Evolutionary conservation across 2,113 vertebrate genomes (phyloP), one percentile per base, ranked within the genome.

Genomic region (Trachemys scripta): DNA sequence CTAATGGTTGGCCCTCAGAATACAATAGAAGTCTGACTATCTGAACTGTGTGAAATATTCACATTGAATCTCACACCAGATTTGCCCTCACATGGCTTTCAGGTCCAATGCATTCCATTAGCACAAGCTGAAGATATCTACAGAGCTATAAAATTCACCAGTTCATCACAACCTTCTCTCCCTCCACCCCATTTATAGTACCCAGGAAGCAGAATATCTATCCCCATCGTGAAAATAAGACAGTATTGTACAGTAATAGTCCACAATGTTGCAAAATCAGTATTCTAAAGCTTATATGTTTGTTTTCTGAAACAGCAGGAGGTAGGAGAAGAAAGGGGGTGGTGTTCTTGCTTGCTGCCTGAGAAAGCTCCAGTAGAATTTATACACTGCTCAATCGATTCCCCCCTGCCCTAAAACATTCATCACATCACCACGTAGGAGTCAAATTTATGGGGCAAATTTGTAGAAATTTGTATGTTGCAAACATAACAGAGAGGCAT

Each of bases 321-420:
- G 38, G 38, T 11, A 85, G 53, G 51, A 45, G 35, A 29, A 54
- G 53, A 69, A 82, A 88, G 53, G 1, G 16, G 49, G 35, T 11
- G 85, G 89, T 87, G 42, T 90, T 75, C 91, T 80, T 87, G 81
- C 59, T 78, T 88, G 88, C 88, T 94, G 72, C 80, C 93, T 93
- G 82, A 93, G 85, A 92, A 93, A 96, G 82, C 87, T 89, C 72
- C 81, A 93, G 62, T 91, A 92, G 95, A 96, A 93, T 38, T 20
- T 65, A 88, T 85, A 94, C 19, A 56, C 87, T 82, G 81, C 95
- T 90, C 94, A 65, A 6, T 85, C 88, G 38, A 38, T 72, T 8
- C n/a, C 19, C 29, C 12, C 8, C 80, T 69, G 54, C 42, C 54
- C 92, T 81, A 57, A 94, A 97, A 83, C 83, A 91, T 92, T 82